These are phyloP conservation scores for Caenorhabditis becei DNA, from an alignment of 2,888 invertebrate species.

Conservation along the genomic window DNA sequence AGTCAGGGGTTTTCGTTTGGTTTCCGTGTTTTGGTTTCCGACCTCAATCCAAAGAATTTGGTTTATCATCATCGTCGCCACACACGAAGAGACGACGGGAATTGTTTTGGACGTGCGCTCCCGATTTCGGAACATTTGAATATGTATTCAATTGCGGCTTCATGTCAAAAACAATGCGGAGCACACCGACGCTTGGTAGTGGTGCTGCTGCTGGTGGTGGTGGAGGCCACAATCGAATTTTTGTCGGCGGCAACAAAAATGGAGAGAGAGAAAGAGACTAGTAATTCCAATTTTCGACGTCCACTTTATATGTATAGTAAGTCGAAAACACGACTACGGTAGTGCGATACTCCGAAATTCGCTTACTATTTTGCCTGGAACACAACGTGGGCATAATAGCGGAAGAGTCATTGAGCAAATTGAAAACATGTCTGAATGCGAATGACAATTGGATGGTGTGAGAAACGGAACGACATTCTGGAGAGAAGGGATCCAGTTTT, in stretches of 20 bases:
- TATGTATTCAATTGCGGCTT: constrained; percentile 61
- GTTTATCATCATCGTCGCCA: constrained; percentile 33
- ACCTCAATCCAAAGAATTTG: constrained; percentile 24
- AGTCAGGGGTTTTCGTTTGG: neutral
- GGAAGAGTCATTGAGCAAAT: constrained; percentile 64
- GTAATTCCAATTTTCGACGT: constrained; percentile 62
- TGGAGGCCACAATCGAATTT: constrained; percentile 51
- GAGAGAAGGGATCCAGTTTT: neutral
- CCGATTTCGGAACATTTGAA: constrained; percentile 59
- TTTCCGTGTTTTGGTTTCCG: constrained; percentile 17
- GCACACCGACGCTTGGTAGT: neutral
- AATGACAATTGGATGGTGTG: constrained; percentile 60
- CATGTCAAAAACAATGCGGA: constrained; percentile 55
- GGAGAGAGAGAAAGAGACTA: constrained; percentile 35
- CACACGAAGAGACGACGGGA: constrained; percentile 9
- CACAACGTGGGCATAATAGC: constrained; percentile 55
- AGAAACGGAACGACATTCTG: constrained; percentile 20
- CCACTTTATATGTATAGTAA: constrained; percentile 62
- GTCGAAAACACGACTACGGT: constrained; percentile 56
- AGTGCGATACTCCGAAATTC: constrained; percentile 54
- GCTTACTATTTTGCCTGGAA: constrained; percentile 55
- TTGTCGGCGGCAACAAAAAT: constrained; percentile 47
- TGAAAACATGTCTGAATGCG: constrained; percentile 62
- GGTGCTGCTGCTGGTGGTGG: neutral
- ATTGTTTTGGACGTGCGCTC: constrained; percentile 47